These are phyloP conservation scores for Taphrorychus bicolor DNA, from an alignment of 2,888 invertebrate species.

Conservation along the genomic window DNA sequence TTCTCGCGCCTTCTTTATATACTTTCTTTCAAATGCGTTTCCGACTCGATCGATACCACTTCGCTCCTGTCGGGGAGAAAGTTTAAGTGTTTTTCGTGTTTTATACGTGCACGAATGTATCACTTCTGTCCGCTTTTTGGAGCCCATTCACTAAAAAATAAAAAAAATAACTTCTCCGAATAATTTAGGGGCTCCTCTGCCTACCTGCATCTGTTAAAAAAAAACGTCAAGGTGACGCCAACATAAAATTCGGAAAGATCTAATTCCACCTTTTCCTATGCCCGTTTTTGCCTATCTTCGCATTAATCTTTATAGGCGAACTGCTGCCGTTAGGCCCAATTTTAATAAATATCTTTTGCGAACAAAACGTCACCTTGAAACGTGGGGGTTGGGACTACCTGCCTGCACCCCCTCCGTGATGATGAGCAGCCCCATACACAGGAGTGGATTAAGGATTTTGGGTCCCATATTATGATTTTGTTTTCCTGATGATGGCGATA, in stretches of 20 bases:
- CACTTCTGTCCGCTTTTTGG: no score
- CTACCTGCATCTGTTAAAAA: not conserved
- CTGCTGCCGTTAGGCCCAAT: conserved; percentile 34
- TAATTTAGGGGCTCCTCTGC: not conserved
- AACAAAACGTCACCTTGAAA: conserved; percentile 49
- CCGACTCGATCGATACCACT: conserved; percentile 11
- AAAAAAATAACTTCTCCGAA: no score
- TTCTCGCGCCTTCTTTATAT: conserved; percentile 36
- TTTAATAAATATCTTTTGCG: conserved; percentile 43
- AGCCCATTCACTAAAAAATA: not conserved
- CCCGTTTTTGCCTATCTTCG: conserved; percentile 31
- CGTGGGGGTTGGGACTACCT: conserved; percentile 52
- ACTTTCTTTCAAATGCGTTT: conserved; percentile 26
- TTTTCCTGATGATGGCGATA: no score
- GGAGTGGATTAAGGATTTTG: not conserved
- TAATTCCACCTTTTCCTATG: conserved; percentile 30
- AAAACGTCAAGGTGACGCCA: conserved; percentile 21
- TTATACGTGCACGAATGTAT: not conserved
- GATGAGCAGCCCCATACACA: conserved; percentile 15
- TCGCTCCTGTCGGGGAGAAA: not conserved
- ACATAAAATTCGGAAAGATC: conserved; percentile 39
- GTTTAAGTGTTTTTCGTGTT: not conserved
- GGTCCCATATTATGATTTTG: no score
- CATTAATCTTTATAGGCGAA: conserved; percentile 31
- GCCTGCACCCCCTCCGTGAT: conserved; percentile 36